Evolutionary conservation across 1,140 invertebrate genomes (phyloP).

Genomic region (Venturia canescens): DNA sequence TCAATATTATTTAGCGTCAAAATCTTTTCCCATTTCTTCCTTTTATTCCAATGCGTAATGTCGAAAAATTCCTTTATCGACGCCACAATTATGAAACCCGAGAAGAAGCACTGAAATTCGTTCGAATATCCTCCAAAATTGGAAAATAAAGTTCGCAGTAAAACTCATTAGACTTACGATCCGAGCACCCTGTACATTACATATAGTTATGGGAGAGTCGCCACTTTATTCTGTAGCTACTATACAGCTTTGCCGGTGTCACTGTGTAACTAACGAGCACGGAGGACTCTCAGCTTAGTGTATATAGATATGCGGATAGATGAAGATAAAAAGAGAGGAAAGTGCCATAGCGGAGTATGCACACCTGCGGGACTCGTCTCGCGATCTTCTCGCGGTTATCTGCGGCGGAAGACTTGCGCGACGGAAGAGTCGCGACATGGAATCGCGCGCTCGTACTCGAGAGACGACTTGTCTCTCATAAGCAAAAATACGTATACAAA

Average conservation of each 20-base stretch:
- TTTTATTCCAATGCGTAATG: too few relatives aligned
- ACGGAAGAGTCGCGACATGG: slow-evolving; percentile 25
- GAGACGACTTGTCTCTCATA: slow-evolving; percentile 26
- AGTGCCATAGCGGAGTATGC: neutral
- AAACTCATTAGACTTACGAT: too few relatives aligned
- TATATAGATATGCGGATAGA: neutral
- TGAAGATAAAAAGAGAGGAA: neutral
- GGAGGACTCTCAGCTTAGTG: neutral
- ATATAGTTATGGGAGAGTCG: neutral
- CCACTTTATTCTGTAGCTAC: neutral
- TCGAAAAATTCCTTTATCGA: too few relatives aligned
- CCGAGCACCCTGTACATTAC: neutral
- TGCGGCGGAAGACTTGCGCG: slow-evolving; percentile 26
- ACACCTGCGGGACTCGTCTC: slow-evolving; percentile 23
- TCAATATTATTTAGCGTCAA: too few relatives aligned
- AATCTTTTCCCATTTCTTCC: too few relatives aligned
- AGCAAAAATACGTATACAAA: neutral
- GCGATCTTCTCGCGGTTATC: slow-evolving; percentile 29
- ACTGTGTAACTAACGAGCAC: slow-evolving; percentile 37
- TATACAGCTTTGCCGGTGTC: slow-evolving; percentile 15
- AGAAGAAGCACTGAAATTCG: too few relatives aligned
- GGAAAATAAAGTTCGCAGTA: too few relatives aligned
- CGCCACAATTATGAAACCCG: too few relatives aligned
- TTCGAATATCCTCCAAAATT: too few relatives aligned
- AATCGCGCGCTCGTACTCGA: neutral